Evolutionary conservation across 2,888 invertebrate species (phyloP).

Genomic region (Dysmachus trigonus): DNA sequence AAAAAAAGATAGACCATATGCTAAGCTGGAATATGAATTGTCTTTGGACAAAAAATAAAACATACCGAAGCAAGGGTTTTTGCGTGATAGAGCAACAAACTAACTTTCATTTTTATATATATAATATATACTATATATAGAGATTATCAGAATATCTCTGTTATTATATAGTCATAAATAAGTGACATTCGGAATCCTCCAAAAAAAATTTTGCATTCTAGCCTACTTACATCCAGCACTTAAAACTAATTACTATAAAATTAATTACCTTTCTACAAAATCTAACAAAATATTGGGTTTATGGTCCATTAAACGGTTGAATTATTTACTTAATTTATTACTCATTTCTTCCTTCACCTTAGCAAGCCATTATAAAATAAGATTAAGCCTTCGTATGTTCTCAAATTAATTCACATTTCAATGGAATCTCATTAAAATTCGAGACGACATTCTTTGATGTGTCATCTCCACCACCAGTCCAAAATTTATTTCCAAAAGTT

Average conservation of each 20-base stretch:
- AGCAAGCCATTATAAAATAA: not conserved
- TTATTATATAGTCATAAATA: too few relatives aligned
- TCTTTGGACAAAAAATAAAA: too few relatives aligned
- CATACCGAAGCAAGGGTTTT: too few relatives aligned
- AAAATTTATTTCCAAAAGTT: not conserved
- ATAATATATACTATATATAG: too few relatives aligned
- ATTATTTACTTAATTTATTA: not conserved
- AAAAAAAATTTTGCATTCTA: too few relatives aligned
- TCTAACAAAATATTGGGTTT: not conserved
- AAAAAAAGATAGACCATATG: too few relatives aligned
- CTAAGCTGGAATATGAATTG: too few relatives aligned
- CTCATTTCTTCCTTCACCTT: not conserved
- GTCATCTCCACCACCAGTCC: not conserved
- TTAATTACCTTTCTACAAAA: not conserved
- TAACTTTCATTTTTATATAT: too few relatives aligned
- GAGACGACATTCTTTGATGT: not conserved
- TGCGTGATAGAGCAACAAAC: too few relatives aligned
- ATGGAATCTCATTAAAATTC: not conserved
- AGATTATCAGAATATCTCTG: too few relatives aligned
- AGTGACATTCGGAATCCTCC: too few relatives aligned
- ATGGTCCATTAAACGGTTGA: not conserved
- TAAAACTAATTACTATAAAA: not conserved
- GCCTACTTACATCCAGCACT: too few relatives aligned
- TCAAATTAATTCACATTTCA: not conserved
- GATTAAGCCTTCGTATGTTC: not conserved